A percentile compares a stretch with the other conserved stretches of the same genome.
These are phyloP conservation scores for Ophioderma brevispina DNA, from an alignment of 35 echinoderm and acorn worm species.

Conservation along the genomic window DNA sequence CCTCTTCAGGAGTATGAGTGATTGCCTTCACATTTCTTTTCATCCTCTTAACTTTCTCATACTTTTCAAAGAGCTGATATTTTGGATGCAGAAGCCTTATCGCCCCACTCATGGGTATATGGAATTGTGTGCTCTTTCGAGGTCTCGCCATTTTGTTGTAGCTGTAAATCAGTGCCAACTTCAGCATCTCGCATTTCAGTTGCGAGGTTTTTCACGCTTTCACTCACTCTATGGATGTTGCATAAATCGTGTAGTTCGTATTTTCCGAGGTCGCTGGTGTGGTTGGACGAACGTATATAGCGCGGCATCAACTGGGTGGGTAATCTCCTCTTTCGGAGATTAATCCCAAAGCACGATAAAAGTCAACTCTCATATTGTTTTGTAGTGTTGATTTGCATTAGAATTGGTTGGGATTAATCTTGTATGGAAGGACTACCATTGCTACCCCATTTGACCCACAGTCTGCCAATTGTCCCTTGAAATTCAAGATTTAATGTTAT, in stretches of 20 bases:
- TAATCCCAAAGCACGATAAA: too few species aligned
- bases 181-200: conserved; percentile 1
- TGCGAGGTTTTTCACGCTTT: not conserved
- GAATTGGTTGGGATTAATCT: too few species aligned
- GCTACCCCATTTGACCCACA: too few species aligned
- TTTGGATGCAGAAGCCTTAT: not conserved
- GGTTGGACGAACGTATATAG: not conserved
- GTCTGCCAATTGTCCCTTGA: too few species aligned
- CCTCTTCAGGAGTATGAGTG: not conserved
- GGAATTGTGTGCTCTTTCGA: not conserved
- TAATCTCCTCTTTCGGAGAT: too few species aligned
- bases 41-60: not conserved
- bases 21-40: not conserved
- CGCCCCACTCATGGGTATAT: not conserved
- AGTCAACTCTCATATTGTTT: too few species aligned
- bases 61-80: not conserved
- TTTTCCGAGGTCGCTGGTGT: not conserved
- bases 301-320: not conserved
- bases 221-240: not conserved
- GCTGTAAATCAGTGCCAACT: conserved; percentile 1
- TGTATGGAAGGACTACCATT: too few species aligned
- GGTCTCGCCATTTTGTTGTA: not conserved
- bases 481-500: too few species aligned
- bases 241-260: not conserved
- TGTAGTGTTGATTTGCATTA: too few species aligned